Base-by-base conservation (phyloP, 2,888 invertebrate species). In the Leptarthrus brevirostris region DNA sequence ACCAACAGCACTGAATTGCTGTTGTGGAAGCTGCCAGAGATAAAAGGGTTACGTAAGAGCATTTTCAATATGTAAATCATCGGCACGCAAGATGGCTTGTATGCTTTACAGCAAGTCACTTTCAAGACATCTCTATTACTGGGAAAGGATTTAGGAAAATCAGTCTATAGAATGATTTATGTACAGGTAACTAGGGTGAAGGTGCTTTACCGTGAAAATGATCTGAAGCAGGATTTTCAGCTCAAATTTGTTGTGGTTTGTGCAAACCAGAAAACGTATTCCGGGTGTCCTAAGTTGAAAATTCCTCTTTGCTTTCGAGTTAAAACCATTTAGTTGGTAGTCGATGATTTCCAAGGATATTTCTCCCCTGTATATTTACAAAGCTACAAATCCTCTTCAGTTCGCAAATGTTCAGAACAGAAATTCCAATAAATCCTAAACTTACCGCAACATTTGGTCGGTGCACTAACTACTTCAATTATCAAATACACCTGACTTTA, bases 121-220 rank as follows among this genome's bases (percentile, higher is more conserved):
- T 30, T 5, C 22, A 30, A 30, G 53, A n/a, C 16, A 30, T 30
- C n/a, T 54, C 26, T 16, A 30, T 56, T 30, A 34, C 34, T n/a
- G 30, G 30, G 8, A 30, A 30, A 3, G 30, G 30, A 30, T 30
- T 30, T 30, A 30, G 56, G 16, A 26, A 56, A 30, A 8, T 24
- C 16, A 56, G 26, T 56, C 56, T 30, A 56, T 56, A 56, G 56
- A 10, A 56, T 30, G 56, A 56, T 56, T 56, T 56, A 56, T 56
- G 30, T 5, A 8, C 14, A 10, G 56, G 18, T 30, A 30, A 30
- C 30, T 8, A 30, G 8, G 30, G 2, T 54, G 24, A 14, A 54
- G 26, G 18, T 12, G 22, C 8, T 16, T 34, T 61, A 10, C 20
- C 6, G 20, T 30, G 5, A 22, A 20, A 40, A 61, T 34, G 61